These are phyloP conservation scores for Sinocyclocheilus rhinocerous DNA, from an alignment of 2,113 vertebrate species.

Conservation along the genomic window DNA sequence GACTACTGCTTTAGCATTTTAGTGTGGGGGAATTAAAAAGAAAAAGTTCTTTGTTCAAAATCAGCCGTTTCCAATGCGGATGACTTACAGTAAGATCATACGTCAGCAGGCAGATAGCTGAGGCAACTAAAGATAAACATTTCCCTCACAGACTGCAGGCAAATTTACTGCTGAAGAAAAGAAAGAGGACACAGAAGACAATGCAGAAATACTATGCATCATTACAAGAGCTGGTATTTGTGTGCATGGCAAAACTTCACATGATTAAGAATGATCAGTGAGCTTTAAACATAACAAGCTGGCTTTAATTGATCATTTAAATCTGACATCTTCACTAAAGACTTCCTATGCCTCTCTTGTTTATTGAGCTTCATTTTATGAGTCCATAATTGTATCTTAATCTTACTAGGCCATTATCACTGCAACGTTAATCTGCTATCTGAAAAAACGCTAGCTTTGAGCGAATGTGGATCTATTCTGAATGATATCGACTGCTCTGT, in stretches of 20 bases:
- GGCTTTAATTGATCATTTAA: slow-evolving; percentile 30
- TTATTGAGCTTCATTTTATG: slow-evolving; percentile 29
- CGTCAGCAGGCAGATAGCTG: background rate
- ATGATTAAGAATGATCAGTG: slow-evolving; percentile 4
- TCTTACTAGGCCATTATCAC: slow-evolving; percentile 12
- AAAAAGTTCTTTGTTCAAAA: slow-evolving; percentile 47
- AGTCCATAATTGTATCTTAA: slow-evolving; percentile 24
- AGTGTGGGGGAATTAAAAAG: slow-evolving; percentile 29
- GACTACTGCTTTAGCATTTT: slow-evolving; percentile 62
- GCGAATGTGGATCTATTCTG: slow-evolving; percentile 11
- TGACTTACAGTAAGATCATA: slow-evolving; percentile 13
- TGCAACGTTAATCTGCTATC: slow-evolving; percentile 16
- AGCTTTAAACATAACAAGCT: slow-evolving; percentile 19
- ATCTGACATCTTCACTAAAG: slow-evolving; percentile 10
- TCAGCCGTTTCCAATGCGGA: slow-evolving; percentile 34
- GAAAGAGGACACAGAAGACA: background rate
- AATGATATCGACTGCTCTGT: slow-evolving; percentile 9
- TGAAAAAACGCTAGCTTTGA: background rate
- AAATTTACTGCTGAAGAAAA: background rate
- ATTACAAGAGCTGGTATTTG: background rate
- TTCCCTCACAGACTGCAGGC: slow-evolving; percentile 4
- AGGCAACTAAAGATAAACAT: slow-evolving; percentile 8
- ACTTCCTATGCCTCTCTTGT: background rate
- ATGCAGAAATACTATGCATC: background rate
- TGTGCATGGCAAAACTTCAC: background rate